Conservation (phyloP, 2,888 invertebrate genomes). For the Trichogramma evanescens region DNA sequence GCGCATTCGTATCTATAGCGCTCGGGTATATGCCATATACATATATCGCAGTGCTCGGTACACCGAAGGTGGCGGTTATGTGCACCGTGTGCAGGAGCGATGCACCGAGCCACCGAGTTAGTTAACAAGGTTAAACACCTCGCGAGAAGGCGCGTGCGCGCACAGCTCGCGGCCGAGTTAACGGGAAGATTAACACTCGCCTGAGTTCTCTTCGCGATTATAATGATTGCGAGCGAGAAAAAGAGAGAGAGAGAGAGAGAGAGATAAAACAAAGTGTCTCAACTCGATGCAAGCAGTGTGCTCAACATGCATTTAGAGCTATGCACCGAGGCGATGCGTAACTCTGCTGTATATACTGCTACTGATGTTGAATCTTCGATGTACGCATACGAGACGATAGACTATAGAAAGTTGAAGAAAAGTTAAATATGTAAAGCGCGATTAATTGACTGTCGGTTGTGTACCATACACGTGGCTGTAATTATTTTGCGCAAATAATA, state of each 20-base stretch:
- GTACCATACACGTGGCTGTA: not conserved
- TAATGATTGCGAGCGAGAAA: constrained; percentile 38
- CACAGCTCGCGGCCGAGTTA: constrained; percentile 35
- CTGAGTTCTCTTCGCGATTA: constrained; percentile 31
- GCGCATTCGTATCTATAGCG: too few relatives aligned
- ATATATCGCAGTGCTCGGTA: too few relatives aligned
- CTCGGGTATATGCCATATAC: too few relatives aligned
- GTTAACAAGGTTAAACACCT: constrained; percentile 49
- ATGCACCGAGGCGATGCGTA: too few relatives aligned
- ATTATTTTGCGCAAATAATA: constrained; percentile 15
- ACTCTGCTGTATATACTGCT: too few relatives aligned
- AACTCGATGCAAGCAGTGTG: not conserved
- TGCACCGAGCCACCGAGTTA: constrained; percentile 30
- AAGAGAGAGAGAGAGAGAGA: not conserved
- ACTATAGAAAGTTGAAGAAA: too few relatives aligned
- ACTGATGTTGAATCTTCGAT: too few relatives aligned
- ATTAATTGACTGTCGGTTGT: constrained; percentile 18
- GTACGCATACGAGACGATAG: too few relatives aligned
- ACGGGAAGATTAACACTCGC: constrained; percentile 46
- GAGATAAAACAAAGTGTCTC: constrained; percentile 3
- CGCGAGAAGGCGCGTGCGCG: constrained; percentile 4
- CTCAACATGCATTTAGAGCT: too few relatives aligned
- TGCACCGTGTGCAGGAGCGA: not conserved
- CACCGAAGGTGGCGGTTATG: too few relatives aligned
- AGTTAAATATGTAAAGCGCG: constrained; percentile 10